Base-by-base conservation (phyloP, 64 coral and sea anemone genomes). In the Actinia equina region DNA sequence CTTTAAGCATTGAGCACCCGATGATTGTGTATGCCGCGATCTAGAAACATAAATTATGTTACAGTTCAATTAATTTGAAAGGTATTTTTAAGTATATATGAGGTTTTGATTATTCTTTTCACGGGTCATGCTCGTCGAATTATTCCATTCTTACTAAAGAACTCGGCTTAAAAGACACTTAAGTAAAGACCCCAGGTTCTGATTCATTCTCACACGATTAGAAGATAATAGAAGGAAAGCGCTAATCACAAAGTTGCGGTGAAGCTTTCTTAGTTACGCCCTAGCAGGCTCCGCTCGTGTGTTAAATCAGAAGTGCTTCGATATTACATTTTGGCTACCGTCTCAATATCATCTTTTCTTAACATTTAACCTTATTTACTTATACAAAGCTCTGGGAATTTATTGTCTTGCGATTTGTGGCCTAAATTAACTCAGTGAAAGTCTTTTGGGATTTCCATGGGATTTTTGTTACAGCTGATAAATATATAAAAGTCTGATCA, bases 221-320 rank as follows among this genome's bases (percentile, higher is more conserved):
- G n/a, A 41, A 26, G 69, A 74, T 74, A 74, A 74, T 74, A 41
- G 69, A 10, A 30, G 41, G 41, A 23, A 65, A 16, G 15, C 62
- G n/a, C 62, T 60, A 60, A 18, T 60, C 59, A 18, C 18, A 60
- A 60, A 60, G 59, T 60, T 60, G 62, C 25, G 26, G 69, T 41
- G 69, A 74, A 74, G n/a, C n/a, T 37, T 5, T 69, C 63, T 41
- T 74, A 12, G 69, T 74, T 74, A 74, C 69, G 69, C 69, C 69
- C 69, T 74, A 74, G 69, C 26, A 41, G 13, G 69, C 27, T 74
- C 41, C 27, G 26, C 69, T 74, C 69, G 4, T 74, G 26, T 25
- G 27, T 74, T 74, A 41, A 74, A 14, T n/a, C 37, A 13, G 4
- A 41, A 74, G 26, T 41, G 41, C 26, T 13, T 41, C 12, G 69